Conservation (phyloP, 2,113 vertebrate species). For the Philantomba maxwellii region DNA sequence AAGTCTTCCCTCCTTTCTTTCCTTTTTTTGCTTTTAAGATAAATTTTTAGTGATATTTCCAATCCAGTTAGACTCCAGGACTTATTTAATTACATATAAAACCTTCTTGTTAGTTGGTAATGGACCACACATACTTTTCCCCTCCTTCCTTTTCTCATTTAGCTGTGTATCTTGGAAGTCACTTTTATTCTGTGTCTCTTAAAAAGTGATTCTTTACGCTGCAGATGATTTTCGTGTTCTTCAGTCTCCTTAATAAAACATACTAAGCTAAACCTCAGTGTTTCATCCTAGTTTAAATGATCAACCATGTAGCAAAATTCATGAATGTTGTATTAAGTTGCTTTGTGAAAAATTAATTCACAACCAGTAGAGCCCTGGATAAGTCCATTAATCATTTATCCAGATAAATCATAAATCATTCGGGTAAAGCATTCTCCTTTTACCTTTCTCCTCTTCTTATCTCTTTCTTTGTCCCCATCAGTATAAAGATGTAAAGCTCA, state of each 20-base stretch:
- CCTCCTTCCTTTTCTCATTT: not conserved
- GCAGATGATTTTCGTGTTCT: not conserved
- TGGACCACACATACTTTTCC: not conserved
- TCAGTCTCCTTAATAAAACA: not conserved
- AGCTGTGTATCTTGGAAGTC: not conserved
- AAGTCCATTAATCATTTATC: not conserved
- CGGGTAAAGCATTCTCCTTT: not conserved
- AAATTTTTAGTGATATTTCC: not conserved
- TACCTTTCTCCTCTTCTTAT: not conserved
- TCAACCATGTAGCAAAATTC: not conserved
- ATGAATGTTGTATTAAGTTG: not conserved
- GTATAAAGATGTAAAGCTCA: not conserved
- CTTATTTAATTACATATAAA: not conserved
- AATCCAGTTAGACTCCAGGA: not conserved
- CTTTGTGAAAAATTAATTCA: not conserved
- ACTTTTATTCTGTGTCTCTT: not conserved
- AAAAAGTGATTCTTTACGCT: not conserved
- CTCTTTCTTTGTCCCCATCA: not conserved
- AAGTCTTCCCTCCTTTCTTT: not conserved
- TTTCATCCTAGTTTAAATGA: not conserved
- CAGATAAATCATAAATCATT: not conserved
- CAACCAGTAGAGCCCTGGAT: not conserved
- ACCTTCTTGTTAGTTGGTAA: not conserved
- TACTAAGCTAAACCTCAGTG: not conserved
- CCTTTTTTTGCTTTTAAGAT: not conserved